These are phyloP conservation scores for Acanthurus tractus DNA, from an alignment of 2,797 vertebrate genomes.

Conservation along the genomic window DNA sequence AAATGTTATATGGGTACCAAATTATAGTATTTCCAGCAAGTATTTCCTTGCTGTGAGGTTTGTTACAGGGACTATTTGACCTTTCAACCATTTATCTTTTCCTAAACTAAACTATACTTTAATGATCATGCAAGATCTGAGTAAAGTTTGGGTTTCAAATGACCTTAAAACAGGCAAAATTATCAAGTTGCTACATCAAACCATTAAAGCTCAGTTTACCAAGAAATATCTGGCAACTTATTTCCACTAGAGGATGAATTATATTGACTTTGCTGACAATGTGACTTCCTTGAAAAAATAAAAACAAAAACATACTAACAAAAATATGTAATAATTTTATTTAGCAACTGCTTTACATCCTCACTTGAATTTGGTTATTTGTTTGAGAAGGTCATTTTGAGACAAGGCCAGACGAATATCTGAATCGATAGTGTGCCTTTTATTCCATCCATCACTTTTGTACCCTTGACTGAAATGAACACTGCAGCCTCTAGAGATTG, in stretches of 20 bases:
- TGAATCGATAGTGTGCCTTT: neutral
- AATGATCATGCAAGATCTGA: neutral
- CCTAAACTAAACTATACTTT: neutral
- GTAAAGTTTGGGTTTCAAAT: conserved; percentile 4
- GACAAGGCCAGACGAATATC: neutral
- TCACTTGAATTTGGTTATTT: neutral
- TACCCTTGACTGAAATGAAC: neutral
- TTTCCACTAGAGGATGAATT: neutral
- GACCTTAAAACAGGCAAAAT: neutral
- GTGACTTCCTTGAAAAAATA: neutral
- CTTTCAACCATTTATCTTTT: neutral
- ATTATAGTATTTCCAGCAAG: neutral
- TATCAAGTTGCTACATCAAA: neutral
- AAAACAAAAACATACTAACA: too few species aligned
- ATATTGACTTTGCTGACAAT: conserved; percentile 2
- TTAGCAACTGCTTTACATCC: neutral
- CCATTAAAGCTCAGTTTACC: neutral
- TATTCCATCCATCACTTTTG: neutral
- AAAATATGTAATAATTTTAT: too few species aligned
- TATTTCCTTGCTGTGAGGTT: conserved; percentile 10
- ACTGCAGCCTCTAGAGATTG: neutral
- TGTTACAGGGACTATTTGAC: conserved; percentile 8
- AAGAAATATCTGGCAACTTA: neutral
- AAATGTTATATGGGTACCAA: neutral
- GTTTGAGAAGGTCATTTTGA: neutral